phyloP scores from a whole-genome alignment of 2,888 invertebrate species.

The Epirrita christyi region DNA sequence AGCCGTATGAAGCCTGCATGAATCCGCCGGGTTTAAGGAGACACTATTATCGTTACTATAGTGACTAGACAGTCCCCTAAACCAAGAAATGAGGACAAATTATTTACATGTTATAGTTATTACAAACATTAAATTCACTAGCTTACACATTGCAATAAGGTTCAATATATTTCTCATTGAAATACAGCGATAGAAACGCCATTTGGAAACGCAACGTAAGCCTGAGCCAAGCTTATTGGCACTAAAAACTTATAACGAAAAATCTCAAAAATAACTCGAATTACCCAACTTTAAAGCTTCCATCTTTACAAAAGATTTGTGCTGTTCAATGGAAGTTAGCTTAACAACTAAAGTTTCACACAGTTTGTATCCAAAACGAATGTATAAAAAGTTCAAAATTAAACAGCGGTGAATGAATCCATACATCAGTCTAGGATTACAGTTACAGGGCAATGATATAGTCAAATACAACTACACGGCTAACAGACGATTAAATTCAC shows the following conservation, averaged over 20 bases:
- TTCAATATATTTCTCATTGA: constrained; percentile 49
- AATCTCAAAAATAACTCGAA: constrained; percentile 68
- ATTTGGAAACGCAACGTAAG: constrained; percentile 53
- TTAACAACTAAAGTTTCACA: constrained; percentile 55
- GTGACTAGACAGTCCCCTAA: constrained; percentile 76
- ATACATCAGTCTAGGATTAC: constrained; percentile 65
- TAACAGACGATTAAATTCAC: constrained; percentile 74
- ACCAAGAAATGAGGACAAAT: constrained; percentile 56
- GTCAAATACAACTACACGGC: constrained; percentile 60
- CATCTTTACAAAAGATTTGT: constrained; percentile 65
- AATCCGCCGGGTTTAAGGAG: constrained; percentile 41
- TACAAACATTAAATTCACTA: constrained; percentile 74
- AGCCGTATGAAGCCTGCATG: constrained; percentile 46
- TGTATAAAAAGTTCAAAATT: constrained; percentile 53
- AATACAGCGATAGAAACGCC: constrained; percentile 54
- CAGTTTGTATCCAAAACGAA: constrained; percentile 58
- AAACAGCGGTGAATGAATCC: constrained; percentile 41
- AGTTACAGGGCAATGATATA: constrained; percentile 58
- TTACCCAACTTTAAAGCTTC: constrained; percentile 57
- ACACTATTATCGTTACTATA: constrained; percentile 60
- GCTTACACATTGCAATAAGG: constrained; percentile 60
- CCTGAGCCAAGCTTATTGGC: constrained; percentile 54
- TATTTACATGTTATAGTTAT: constrained; percentile 62
- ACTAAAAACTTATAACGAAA: constrained; percentile 55
- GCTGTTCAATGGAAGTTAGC: constrained; percentile 74